Base-by-base conservation (phyloP, 2,888 invertebrate species). In the Augiades crinisus region DNA sequence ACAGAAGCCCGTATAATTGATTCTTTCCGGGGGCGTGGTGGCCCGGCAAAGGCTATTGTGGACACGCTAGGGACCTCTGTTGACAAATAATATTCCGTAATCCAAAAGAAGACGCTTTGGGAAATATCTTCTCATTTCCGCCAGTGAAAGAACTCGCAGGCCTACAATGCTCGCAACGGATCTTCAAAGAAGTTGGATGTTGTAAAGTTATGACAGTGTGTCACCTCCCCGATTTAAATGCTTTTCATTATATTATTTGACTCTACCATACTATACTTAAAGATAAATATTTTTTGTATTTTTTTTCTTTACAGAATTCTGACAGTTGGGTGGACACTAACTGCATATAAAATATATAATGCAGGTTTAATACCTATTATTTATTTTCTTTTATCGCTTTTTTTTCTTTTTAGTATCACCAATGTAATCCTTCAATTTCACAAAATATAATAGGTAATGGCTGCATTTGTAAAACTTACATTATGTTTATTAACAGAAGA, bases 11-110 rank as follows among this genome's bases (percentile, higher is more conserved):
- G 74, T 80, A 83, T 88, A 88, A 89, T 88, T 88, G 89, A 88
- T 88, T 89, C 81, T 86, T 87, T 88, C 88, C 89, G 88, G 88
- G 59, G 86, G 85, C 83, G 86, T 75, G 69, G 72, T 72, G 69
- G 56, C 64, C 63, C 67, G 65, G 67, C 65, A 65, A 67, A 56
- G 60, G 62, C 79, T 70, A 79, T 87, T 87, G 81, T 86, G 65
- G 62, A 64, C 63, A 60, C 64, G 55, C 63, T 53, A 57, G 61
- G 63, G 64, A 64, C 63, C 67, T 69, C 68, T 71, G 71, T 69
- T 75, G 71, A 74, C 78, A 78, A 85, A 84, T 80, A 76, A 78
- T 81, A 84, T 82, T 81, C 50, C 76, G 76, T 75, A 79, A 78
- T 75, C 73, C 65, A 67, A 71, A 66, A 78, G 69, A 71, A 65